phyloP scores from a whole-genome alignment of 2,888 invertebrate species.

The Tetranychus truncatus region DNA sequence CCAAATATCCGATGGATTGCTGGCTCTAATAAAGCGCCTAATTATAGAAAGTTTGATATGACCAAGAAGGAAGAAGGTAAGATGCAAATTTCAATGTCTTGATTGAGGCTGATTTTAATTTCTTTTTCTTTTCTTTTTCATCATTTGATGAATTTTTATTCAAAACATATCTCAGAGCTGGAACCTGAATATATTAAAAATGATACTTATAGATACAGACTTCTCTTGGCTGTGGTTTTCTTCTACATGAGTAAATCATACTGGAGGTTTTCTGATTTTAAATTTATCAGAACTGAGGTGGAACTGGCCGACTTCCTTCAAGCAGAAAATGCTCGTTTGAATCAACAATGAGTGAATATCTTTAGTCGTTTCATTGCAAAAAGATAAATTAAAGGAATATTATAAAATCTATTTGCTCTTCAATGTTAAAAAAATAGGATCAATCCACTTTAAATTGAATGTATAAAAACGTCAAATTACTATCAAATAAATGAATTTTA shows the following conservation, averaged over 20 bases:
- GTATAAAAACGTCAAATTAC: no score
- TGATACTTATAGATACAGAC: background rate
- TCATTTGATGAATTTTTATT: no score
- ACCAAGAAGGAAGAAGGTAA: background rate
- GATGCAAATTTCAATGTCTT: background rate
- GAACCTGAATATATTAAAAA: background rate
- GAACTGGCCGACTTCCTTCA: background rate
- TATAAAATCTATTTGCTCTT: no score
- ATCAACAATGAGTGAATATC: background rate
- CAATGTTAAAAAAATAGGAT: no score
- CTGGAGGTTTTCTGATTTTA: background rate
- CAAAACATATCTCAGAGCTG: background rate
- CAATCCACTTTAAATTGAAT: no score
- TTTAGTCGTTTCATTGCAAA: background rate
- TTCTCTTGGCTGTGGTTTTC: background rate
- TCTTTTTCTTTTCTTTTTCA: no score
- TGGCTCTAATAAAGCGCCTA: background rate
- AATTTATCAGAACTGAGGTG: background rate
- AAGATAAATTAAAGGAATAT: background rate
- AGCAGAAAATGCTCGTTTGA: background rate
- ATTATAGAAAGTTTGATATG: background rate
- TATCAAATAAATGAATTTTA: no score
- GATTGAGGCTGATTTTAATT: no score
- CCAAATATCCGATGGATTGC: background rate
- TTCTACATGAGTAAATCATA: background rate